phyloP scores from a whole-genome alignment of 2,113 vertebrate genomes.

The Sinocyclocheilus rhinocerous region DNA sequence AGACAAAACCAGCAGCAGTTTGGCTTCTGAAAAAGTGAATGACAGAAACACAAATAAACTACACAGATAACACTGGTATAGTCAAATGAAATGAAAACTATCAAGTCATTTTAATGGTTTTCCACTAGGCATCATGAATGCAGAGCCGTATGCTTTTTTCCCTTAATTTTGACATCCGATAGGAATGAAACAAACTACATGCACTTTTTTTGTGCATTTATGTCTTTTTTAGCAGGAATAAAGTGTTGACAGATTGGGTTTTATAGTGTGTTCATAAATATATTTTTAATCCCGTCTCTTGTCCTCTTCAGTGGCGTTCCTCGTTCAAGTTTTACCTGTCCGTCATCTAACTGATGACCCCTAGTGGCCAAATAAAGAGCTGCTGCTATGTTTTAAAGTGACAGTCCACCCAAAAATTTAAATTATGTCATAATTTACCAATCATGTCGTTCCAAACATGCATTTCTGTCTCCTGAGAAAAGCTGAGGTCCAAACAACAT shows the following conservation, averaged over 20 bases:
- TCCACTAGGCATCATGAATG: neutral
- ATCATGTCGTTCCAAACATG: too few species aligned
- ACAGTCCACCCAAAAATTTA: neutral
- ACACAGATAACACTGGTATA: neutral
- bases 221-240: too few species aligned
- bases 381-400: conserved; percentile 20
- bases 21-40: neutral
- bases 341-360: conserved; percentile 63
- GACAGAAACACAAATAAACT: neutral
- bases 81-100: neutral
- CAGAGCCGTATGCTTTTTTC: neutral
- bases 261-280: neutral
- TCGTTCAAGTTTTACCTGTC: neutral
- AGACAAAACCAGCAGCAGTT: neutral
- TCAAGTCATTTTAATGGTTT: neutral
- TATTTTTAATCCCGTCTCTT: neutral
- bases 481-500: neutral
- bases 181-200: neutral
- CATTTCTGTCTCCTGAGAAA: too few species aligned
- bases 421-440: too few species aligned
- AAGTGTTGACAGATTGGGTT: neutral
- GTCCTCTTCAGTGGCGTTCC: neutral
- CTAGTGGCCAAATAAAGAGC: conserved; percentile 67
- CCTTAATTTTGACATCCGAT: too few species aligned
- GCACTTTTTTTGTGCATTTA: neutral